Conservation (phyloP, 2,888 invertebrate genomes). For the Nephrocerus scutellatus region DNA sequence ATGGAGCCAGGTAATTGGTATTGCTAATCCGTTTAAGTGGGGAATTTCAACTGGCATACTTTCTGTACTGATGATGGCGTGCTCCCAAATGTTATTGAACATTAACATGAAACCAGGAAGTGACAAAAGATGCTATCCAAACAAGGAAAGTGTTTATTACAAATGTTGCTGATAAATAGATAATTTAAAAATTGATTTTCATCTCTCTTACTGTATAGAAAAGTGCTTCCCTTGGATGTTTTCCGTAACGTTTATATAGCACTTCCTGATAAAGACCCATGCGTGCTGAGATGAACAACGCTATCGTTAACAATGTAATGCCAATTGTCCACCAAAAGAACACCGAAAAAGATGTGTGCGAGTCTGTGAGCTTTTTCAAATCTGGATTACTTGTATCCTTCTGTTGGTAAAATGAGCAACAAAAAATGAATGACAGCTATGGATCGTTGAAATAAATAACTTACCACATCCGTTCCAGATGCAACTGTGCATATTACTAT, state of each 20-base stretch:
- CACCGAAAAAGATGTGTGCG: slow-evolving; percentile 33
- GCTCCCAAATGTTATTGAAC: slow-evolving; percentile 67
- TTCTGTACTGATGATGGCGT: slow-evolving; percentile 63
- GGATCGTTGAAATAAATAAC: slow-evolving; percentile 14
- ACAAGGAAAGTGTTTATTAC: slow-evolving; percentile 1
- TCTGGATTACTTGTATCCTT: slow-evolving; percentile 58
- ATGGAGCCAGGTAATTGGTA: slow-evolving; percentile 73
- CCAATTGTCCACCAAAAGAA: slow-evolving; percentile 63
- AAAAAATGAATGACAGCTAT: background rate
- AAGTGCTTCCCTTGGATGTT: slow-evolving; percentile 82
- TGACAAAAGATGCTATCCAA: slow-evolving; percentile 71
- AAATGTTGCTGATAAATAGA: background rate
- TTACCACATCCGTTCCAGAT: slow-evolving; percentile 63
- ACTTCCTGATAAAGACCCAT: slow-evolving; percentile 95
- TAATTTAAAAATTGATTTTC: background rate
- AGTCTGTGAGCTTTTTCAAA: slow-evolving; percentile 25
- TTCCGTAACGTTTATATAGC: slow-evolving; percentile 75
- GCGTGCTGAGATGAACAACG: slow-evolving; percentile 84
- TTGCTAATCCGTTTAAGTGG: slow-evolving; percentile 53
- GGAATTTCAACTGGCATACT: slow-evolving; percentile 50
- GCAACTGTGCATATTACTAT: slow-evolving; percentile 86
- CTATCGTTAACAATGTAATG: slow-evolving; percentile 74
- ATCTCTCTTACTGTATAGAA: slow-evolving; percentile 63
- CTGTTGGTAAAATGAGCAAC: slow-evolving; percentile 29
- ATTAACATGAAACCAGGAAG: slow-evolving; percentile 83